Conservation (phyloP, 2,113 vertebrate genomes). For the Balaenoptera acutorostrata region DNA sequence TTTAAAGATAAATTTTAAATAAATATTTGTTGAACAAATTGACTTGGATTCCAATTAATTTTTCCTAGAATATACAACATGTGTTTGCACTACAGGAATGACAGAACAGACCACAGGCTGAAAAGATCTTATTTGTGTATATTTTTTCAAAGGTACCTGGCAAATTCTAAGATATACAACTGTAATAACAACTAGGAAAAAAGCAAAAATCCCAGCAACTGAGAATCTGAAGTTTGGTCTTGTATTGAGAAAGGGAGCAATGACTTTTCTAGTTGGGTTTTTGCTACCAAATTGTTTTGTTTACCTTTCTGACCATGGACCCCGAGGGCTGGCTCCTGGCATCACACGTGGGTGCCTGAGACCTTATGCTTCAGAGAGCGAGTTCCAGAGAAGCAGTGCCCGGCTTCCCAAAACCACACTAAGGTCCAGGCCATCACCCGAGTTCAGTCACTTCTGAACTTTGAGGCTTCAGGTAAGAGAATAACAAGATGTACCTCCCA, state of each 20-base stretch:
- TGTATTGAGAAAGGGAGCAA: neutral
- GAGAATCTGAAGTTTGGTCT: neutral
- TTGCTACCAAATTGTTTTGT: neutral
- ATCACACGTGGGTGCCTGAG: fast-evolving
- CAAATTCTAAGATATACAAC: neutral
- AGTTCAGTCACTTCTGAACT: neutral
- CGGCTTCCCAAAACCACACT: neutral
- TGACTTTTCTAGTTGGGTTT: neutral
- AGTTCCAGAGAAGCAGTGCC: neutral
- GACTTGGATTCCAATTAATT: neutral
- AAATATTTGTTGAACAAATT: conserved; percentile 1
- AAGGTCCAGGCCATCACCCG: neutral
- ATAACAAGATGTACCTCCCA: neutral
- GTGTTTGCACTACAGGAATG: neutral
- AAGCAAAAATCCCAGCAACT: neutral
- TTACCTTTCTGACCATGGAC: neutral
- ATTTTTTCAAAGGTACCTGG: neutral
- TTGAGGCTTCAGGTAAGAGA: neutral
- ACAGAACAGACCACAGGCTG: neutral
- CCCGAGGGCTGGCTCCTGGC: neutral
- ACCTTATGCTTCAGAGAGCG: neutral
- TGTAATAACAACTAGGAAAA: neutral
- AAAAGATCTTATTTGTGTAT: neutral
- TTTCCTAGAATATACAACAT: neutral
- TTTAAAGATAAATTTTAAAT: conserved; percentile 26